These are phyloP conservation scores for Melanotus villosus DNA, from an alignment of 2,888 invertebrate species.

Conservation along the genomic window DNA sequence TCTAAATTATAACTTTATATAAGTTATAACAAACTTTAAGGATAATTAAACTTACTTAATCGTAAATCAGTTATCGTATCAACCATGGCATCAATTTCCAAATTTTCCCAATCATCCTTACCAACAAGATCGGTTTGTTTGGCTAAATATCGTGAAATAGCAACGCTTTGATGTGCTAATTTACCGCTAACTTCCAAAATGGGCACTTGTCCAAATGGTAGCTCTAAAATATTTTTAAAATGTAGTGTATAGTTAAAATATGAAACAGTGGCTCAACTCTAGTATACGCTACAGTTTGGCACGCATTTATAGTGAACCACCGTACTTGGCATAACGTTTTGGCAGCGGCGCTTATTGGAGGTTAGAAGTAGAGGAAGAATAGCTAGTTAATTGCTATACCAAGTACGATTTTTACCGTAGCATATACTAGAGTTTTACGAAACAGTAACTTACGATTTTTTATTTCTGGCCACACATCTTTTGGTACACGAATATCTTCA, in stretches of 20 bases:
- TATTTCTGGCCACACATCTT: conserved; percentile 71
- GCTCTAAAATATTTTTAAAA: conserved; percentile 67
- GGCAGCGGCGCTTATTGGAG: too few relatives aligned
- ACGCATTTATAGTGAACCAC: too few relatives aligned
- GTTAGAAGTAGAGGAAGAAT: too few relatives aligned
- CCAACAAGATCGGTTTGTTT: conserved; percentile 73
- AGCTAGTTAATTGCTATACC: too few relatives aligned
- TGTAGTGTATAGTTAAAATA: too few relatives aligned
- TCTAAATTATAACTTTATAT: conserved; percentile 60
- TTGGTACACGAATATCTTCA: conserved; percentile 71
- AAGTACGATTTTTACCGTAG: too few relatives aligned
- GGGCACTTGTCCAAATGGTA: conserved; percentile 76
- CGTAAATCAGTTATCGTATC: conserved; percentile 74
- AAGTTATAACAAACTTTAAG: conserved; percentile 60
- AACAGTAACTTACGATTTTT: conserved; percentile 74
- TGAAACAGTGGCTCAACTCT: too few relatives aligned
- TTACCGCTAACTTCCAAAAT: conserved; percentile 75
- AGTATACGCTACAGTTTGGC: too few relatives aligned
- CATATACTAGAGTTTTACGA: too few relatives aligned
- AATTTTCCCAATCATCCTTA: conserved; percentile 70
- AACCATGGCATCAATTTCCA: conserved; percentile 74
- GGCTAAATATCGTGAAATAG: conserved; percentile 75
- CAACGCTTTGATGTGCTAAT: conserved; percentile 72
- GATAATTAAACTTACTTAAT: conserved; percentile 53
- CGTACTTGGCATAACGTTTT: too few relatives aligned